Evolutionary conservation across 1,140 invertebrate species (phyloP), one percentile per base, ranked within the genome.

Genomic region (Contarinia nasturtii): DNA sequence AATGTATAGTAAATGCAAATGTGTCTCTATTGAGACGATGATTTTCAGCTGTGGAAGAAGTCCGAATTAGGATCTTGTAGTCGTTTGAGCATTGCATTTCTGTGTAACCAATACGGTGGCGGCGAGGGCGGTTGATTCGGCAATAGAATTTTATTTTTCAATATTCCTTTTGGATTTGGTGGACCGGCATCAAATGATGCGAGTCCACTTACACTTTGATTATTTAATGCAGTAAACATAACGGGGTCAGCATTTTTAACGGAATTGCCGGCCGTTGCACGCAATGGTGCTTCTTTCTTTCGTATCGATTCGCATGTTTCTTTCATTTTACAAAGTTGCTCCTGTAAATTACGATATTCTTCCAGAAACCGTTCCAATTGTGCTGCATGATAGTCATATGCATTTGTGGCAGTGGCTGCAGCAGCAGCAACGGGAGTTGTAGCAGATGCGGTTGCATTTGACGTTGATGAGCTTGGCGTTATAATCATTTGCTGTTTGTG

Each of bases 241-340:
- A 64, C 53, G n/a, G 62, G 59, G 51, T 65, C 61, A 11, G 63
- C 56, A 47, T 60, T 50, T 45, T 60, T 60, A 11, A 48, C 44
- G 14, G 57, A 56, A 22, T 60, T 56, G 48, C 56, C 57, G 18
- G 65, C 63, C 40, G 69, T 61, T 14, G 54, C 58, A 8, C 60
- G 53, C n/a, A 62, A 47, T 0, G 60, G 60, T 2, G 57, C 67
- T 51, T 69, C 67, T 55, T 74, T 73, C 34, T 67, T 66, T 34
- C 65, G 62, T 47, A 79, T 68, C 49, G 69, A 75, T 53, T 79
- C 79, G 55, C 79, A 77, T 21, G 77, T 79, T 54, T 80, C 75
- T 55, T 82, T 82, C 79, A 83, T 83, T 58, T 75, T 76, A 46
- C 74, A 77, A 48, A 85, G 58, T 57, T 83, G 79, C 58, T 81